A percentile compares a stretch with the other conserved stretches of the same genome.
These are phyloP conservation scores for Hyperoodon ampullatus DNA, from an alignment of 2,113 vertebrate genomes.

Conservation along the genomic window DNA sequence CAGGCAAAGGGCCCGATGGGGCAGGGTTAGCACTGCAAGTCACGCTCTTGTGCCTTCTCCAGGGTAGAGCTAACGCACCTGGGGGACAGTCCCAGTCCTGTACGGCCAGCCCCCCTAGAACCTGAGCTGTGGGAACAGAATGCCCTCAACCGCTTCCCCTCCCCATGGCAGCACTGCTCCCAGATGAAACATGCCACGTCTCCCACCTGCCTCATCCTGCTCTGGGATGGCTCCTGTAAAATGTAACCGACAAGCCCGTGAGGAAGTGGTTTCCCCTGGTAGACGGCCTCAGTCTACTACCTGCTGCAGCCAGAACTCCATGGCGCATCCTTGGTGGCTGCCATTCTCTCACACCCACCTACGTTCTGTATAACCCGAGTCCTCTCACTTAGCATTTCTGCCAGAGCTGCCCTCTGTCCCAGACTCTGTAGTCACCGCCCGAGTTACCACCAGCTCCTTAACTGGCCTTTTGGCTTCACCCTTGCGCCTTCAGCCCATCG, in stretches of 20 bases:
- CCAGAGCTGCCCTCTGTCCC: background rate
- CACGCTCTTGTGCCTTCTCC: background rate
- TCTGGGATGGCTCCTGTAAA: no score
- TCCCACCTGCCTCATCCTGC: no score
- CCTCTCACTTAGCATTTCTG: no score
- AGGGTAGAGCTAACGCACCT: no score
- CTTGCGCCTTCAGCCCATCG: background rate
- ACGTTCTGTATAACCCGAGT: fast-evolving
- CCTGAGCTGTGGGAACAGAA: no score
- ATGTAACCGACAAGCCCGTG: background rate
- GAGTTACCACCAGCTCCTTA: background rate
- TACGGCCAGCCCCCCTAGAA: background rate
- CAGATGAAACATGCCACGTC: fast-evolving
- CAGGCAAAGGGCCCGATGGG: background rate
- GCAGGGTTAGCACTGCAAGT: background rate
- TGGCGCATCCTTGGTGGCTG: fast-evolving
- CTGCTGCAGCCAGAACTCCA: background rate
- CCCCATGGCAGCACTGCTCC: background rate
- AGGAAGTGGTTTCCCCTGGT: background rate
- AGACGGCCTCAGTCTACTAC: background rate
- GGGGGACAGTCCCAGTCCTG: no score
- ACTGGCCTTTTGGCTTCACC: no score
- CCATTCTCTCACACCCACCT: background rate
- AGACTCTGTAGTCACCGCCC: background rate
- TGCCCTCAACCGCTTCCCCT: background rate